Percentiles rank a stretch among this genome's conserved stretches.
These are phyloP conservation scores for Physella acuta DNA, from an alignment of 1,140 invertebrate genomes.

Conservation along the genomic window DNA sequence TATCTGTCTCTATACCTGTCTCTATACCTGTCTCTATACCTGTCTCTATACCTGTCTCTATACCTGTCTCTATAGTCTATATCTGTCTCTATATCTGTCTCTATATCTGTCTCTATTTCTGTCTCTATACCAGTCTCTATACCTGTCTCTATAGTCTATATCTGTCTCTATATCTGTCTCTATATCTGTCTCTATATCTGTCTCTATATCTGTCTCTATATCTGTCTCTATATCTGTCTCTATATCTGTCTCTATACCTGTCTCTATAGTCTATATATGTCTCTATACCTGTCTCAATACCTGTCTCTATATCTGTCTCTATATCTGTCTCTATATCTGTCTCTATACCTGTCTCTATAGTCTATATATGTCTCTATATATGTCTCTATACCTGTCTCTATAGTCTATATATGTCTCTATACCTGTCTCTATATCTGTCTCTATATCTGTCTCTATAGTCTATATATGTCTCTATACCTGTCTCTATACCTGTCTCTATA, in stretches of 20 bases:
- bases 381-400: background rate
- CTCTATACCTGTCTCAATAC: background rate
- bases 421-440: background rate
- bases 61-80: background rate
- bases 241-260: background rate
- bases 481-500: background rate
- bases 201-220: background rate
- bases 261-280: background rate
- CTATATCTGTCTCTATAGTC: background rate
- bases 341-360: background rate
- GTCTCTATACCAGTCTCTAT: background rate
- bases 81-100: background rate
- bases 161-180: background rate
- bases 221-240: too few relatives aligned
- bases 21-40: background rate
- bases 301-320: background rate
- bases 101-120: background rate
- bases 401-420: background rate
- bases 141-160: background rate
- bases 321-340: background rate
- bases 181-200: background rate
- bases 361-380: background rate
- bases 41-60: background rate
- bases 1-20: background rate
- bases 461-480: too few relatives aligned